These are phyloP conservation scores for Acleris cristana DNA, from an alignment of 2,888 invertebrate species.

Conservation along the genomic window DNA sequence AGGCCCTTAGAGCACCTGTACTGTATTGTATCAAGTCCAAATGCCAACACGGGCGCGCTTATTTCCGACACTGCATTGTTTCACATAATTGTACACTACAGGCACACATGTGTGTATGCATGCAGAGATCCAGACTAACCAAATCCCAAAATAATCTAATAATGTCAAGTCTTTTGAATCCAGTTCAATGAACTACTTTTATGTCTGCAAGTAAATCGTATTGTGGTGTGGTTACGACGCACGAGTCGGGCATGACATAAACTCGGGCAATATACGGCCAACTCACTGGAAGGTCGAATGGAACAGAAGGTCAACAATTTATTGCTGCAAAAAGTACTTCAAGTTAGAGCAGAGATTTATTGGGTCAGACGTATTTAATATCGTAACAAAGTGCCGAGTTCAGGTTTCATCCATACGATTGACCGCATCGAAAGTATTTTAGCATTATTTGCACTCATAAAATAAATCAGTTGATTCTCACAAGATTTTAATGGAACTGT, in stretches of 20 bases:
- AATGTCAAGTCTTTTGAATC: constrained; percentile 41
- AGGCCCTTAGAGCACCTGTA: too few relatives aligned
- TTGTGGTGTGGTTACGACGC: constrained; percentile 47
- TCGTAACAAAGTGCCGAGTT: constrained; percentile 6
- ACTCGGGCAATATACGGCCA: constrained; percentile 51
- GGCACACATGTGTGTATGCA: too few relatives aligned
- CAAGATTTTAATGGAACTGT: too few relatives aligned
- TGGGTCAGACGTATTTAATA: constrained; percentile 16
- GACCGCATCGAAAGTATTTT: too few relatives aligned
- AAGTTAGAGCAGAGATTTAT: constrained; percentile 29
- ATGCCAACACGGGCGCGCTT: too few relatives aligned
- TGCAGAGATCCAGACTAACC: not conserved
- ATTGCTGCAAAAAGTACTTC: constrained; percentile 29
- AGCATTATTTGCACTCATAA: too few relatives aligned
- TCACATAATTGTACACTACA: too few relatives aligned
- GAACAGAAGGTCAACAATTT: constrained; percentile 39
- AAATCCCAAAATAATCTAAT: constrained; percentile 32
- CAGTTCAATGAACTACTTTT: constrained; percentile 48
- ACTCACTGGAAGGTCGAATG: constrained; percentile 50
- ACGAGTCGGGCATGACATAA: constrained; percentile 51
- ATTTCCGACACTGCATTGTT: too few relatives aligned
- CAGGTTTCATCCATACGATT: not conserved
- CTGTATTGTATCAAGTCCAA: too few relatives aligned
- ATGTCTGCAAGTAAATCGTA: constrained; percentile 29
- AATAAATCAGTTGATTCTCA: too few relatives aligned